A percentile compares a stretch with the other conserved stretches of the same genome.
These are phyloP conservation scores for Ciconia maguari DNA, from an alignment of 2,113 vertebrate genomes.

Conservation along the genomic window DNA sequence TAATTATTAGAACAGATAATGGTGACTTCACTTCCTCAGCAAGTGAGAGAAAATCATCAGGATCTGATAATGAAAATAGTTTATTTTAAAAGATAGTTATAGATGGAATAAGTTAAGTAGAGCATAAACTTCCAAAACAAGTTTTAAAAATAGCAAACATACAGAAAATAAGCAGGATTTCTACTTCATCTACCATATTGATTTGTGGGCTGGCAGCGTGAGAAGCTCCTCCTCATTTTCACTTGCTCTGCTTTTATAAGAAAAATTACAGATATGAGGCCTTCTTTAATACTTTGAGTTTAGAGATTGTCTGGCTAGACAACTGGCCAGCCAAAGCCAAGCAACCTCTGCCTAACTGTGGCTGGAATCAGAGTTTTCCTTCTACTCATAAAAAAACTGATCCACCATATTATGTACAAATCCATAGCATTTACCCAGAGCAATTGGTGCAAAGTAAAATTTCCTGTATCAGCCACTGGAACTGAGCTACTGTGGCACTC, in stretches of 20 bases:
- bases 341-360: background rate
- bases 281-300: background rate
- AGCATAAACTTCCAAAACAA: background rate
- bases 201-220: background rate
- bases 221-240: background rate
- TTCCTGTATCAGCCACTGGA: background rate
- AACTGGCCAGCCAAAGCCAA: background rate
- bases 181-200: background rate
- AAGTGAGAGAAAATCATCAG: background rate
- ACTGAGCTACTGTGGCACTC: background rate
- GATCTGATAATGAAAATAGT: background rate
- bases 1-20: background rate
- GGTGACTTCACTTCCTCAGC: background rate
- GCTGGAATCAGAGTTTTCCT: background rate
- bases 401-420: background rate
- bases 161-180: background rate
- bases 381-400: background rate
- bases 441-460: background rate
- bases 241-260: background rate
- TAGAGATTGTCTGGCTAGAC: background rate
- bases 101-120: background rate
- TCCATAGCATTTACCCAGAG: background rate
- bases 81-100: background rate
- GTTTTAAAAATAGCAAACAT: background rate
- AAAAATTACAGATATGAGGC: background rate